Evolutionary conservation across 2,888 invertebrate genomes (phyloP).

Genomic region (Pheosia tremula): DNA sequence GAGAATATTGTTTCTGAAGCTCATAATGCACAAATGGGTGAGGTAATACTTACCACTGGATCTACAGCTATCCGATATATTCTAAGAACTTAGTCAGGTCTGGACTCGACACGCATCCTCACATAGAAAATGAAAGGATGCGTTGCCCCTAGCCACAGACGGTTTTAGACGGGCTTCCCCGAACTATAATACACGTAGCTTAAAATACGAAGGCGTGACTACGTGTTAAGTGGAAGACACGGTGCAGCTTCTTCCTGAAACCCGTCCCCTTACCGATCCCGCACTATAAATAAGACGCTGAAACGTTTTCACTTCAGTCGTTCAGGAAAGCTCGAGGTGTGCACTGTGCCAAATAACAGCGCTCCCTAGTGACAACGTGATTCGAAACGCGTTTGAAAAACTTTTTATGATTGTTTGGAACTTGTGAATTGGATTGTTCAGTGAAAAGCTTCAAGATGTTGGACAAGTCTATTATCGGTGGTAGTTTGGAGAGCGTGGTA

Average conservation of each 20-base stretch:
- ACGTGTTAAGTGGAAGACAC: conserved; percentile 70
- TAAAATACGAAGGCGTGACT: conserved; percentile 70
- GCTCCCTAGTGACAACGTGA: conserved; percentile 70
- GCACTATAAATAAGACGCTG: conserved; percentile 77
- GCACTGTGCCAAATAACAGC: conserved; percentile 70
- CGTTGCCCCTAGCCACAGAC: conserved; percentile 41
- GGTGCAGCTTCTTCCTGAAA: conserved; percentile 70
- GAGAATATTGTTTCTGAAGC: too few species aligned
- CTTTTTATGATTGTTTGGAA: conserved; percentile 31
- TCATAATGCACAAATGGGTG: too few species aligned
- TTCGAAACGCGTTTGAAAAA: conserved; percentile 50
- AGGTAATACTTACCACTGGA: neutral
- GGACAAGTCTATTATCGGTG: conserved; percentile 76
- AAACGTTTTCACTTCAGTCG: conserved; percentile 73
- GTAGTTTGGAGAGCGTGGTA: conserved; percentile 82
- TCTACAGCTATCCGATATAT: conserved; percentile 16
- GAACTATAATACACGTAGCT: conserved; percentile 68
- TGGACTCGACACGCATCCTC: conserved; percentile 19
- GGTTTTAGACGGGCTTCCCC: conserved; percentile 75
- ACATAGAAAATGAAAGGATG: conserved; percentile 50
- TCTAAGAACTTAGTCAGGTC: conserved; percentile 24
- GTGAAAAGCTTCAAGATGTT: conserved; percentile 63
- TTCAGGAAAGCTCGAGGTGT: conserved; percentile 71
- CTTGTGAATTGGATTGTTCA: conserved; percentile 51
- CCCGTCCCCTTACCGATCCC: conserved; percentile 64